Percentiles rank a stretch among this genome's conserved stretches.
phyloP scores from a whole-genome alignment of 2,888 invertebrate species.

The Polyommatus icarus region DNA sequence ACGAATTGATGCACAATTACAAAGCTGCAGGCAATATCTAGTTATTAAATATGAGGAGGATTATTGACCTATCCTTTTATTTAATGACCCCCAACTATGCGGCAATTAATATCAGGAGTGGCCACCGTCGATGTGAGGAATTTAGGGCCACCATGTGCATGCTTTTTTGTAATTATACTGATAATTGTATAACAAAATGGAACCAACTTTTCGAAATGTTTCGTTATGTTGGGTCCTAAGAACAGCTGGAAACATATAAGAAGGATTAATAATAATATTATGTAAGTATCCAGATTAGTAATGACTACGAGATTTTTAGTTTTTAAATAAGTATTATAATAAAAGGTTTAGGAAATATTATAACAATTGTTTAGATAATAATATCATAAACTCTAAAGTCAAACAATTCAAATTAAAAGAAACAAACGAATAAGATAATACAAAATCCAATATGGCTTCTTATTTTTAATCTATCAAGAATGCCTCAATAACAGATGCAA shows the following conservation, averaged over 20 bases:
- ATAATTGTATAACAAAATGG: background rate
- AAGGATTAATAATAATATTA: too few species aligned
- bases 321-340: too few species aligned
- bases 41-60: background rate
- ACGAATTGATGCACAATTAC: background rate
- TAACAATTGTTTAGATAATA: background rate
- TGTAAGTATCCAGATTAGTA: too few species aligned
- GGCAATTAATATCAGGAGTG: background rate
- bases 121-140: background rate
- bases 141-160: background rate
- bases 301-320: too few species aligned
- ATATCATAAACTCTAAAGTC: background rate
- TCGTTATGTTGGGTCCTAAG: too few species aligned
- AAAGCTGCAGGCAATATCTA: background rate
- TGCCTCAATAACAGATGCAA: conserved; percentile 55
- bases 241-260: too few species aligned
- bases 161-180: background rate
- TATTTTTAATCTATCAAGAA: conserved; percentile 32
- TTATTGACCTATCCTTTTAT: background rate
- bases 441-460: conserved; percentile 11
- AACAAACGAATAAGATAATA: background rate
- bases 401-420: background rate
- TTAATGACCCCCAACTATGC: conserved; percentile 21
- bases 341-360: too few species aligned
- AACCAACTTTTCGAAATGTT: background rate